These are phyloP conservation scores for Micropoecilia bifurca DNA, from an alignment of 2,797 vertebrate genomes.

Conservation along the genomic window DNA sequence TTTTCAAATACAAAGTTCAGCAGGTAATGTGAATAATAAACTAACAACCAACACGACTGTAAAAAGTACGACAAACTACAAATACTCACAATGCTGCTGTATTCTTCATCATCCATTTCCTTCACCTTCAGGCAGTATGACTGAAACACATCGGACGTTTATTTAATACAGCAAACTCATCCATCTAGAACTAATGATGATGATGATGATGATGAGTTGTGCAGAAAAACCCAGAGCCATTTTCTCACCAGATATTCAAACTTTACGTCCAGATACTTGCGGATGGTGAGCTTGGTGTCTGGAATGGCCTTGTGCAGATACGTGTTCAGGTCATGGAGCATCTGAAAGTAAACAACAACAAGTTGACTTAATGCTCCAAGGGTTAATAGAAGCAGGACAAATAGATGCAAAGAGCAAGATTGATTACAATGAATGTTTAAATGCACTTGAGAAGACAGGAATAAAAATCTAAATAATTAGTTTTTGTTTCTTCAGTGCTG, in stretches of 20 bases:
- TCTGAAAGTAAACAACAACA: constrained; percentile 74
- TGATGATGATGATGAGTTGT: neutral
- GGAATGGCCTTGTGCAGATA: constrained; percentile 99
- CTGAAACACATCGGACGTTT: constrained; percentile 75
- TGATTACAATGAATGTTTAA: neutral
- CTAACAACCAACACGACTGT: neutral
- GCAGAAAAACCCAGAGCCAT: neutral
- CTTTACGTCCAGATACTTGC: constrained; percentile 98
- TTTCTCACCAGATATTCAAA: constrained; percentile 95
- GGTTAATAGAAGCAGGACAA: neutral
- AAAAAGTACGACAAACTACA: neutral
- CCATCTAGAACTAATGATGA: no score
- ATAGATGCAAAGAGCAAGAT: neutral
- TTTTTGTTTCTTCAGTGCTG: neutral
- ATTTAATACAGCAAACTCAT: accelerated
- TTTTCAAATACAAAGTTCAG: neutral
- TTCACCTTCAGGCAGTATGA: constrained; percentile 99
- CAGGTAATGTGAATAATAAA: neutral
- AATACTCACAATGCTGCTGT: constrained; percentile 95
- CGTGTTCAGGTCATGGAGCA: constrained; percentile 97
- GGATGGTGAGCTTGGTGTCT: constrained; percentile 97
- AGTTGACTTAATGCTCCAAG: neutral
- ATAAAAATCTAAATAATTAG: neutral
- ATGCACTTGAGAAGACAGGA: accelerated
- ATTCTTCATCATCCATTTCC: constrained; percentile 99